Evolutionary conservation across 2,797 vertebrate genomes (phyloP).

Genomic region (Rallus crepitans): DNA sequence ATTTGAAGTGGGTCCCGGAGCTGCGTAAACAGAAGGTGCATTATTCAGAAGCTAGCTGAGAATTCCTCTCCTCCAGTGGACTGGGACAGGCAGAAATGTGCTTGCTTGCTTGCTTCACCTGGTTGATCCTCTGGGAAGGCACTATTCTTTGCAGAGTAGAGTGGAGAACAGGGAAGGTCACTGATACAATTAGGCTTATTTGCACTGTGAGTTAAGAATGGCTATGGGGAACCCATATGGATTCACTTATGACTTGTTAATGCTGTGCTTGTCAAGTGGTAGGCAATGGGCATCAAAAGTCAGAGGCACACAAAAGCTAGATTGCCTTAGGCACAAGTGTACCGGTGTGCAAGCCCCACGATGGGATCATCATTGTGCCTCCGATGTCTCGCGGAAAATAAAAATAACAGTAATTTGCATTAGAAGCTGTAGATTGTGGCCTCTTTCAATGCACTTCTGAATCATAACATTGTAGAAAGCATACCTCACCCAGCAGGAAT

Average conservation of each 20-base stretch:
- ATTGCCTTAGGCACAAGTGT: background rate
- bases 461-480: background rate
- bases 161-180: background rate
- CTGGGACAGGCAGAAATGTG: background rate
- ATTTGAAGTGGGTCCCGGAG: background rate
- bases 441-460: background rate
- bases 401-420: background rate
- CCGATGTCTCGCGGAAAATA: background rate
- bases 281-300: background rate
- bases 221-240: background rate
- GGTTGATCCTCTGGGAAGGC: background rate
- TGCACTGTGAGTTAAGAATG: background rate
- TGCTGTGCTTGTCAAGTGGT: background rate
- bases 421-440: background rate
- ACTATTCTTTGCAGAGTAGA: background rate
- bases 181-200: background rate
- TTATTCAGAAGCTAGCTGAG: slow-evolving; percentile 39
- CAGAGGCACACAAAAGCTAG: background rate
- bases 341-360: background rate
- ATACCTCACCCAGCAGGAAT: slow-evolving; percentile 1
- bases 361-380: background rate
- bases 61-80: background rate
- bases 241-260: background rate
- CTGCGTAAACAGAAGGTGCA: background rate
- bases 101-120: background rate